These are phyloP conservation scores for Oxytorus armatus DNA, from an alignment of 2,888 invertebrate species.

Conservation along the genomic window DNA sequence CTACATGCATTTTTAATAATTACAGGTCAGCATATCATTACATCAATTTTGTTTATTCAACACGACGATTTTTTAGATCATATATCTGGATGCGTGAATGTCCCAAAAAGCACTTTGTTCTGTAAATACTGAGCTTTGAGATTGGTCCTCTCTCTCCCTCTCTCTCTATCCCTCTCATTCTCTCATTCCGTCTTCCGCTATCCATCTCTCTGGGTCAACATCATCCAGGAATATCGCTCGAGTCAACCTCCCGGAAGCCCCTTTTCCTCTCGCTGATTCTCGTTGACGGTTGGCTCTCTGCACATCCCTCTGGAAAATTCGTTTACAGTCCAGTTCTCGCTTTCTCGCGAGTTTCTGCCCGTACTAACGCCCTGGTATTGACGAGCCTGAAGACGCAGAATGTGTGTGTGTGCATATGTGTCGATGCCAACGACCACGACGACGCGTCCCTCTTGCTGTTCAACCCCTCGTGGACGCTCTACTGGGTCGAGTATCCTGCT, in stretches of 20 bases:
- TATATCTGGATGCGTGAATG: slow-evolving; percentile 14
- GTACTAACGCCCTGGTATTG: too few relatives aligned
- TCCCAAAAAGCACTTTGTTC: slow-evolving; percentile 52
- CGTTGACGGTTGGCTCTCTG: slow-evolving; percentile 51
- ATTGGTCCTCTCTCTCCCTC: slow-evolving; percentile 23
- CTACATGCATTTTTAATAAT: too few relatives aligned
- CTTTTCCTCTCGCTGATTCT: slow-evolving; percentile 44
- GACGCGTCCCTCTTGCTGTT: slow-evolving; percentile 44
- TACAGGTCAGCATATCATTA: too few relatives aligned
- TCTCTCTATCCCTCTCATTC: background rate
- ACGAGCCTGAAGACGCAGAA: slow-evolving; percentile 35
- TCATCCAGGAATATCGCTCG: slow-evolving; percentile 62
- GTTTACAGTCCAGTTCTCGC: slow-evolving; percentile 66
- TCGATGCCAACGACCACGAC: slow-evolving; percentile 63
- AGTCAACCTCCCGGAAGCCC: slow-evolving; percentile 39
- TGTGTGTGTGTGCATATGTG: slow-evolving; percentile 35
- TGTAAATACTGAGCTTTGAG: slow-evolving; percentile 48
- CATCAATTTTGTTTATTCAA: too few relatives aligned
- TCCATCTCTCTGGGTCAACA: slow-evolving; percentile 60
- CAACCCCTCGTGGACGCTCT: slow-evolving; percentile 59
- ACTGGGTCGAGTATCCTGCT: slow-evolving; percentile 74
- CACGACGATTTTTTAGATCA: too few relatives aligned
- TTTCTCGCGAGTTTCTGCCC: slow-evolving; percentile 17
- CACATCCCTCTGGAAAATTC: slow-evolving; percentile 64
- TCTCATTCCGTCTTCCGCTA: slow-evolving; percentile 41